Conservation (phyloP, 2,797 vertebrate species). For the Phoebastria nigripes region DNA sequence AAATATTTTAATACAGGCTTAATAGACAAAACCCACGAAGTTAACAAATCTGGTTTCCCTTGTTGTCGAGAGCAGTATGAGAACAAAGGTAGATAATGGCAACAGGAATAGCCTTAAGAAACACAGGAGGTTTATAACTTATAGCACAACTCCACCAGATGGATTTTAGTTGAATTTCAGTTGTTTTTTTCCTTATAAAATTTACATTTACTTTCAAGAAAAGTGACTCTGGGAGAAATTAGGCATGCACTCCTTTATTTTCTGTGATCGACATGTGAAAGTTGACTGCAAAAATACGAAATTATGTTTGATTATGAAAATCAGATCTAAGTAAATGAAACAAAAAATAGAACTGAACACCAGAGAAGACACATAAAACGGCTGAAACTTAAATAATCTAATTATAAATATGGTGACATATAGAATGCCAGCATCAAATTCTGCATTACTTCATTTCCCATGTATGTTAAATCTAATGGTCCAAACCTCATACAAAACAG, state of each 20-base stretch:
- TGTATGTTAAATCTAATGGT: neutral
- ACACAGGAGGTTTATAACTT: slow-evolving; percentile 61
- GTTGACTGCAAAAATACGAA: neutral
- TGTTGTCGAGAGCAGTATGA: neutral
- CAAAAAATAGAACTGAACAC: neutral
- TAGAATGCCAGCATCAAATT: neutral
- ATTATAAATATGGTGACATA: neutral
- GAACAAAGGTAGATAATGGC: neutral
- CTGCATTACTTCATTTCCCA: neutral
- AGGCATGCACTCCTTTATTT: neutral
- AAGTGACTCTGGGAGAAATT: neutral
- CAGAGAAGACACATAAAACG: neutral
- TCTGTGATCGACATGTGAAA: neutral
- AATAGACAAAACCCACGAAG: neutral
- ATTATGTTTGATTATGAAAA: neutral
- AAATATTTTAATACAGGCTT: neutral
- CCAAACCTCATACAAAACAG: neutral
- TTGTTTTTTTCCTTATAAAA: neutral
- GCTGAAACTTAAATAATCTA: neutral
- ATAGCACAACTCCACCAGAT: slow-evolving; percentile 76
- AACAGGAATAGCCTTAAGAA: slow-evolving; percentile 3
- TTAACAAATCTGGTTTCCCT: neutral
- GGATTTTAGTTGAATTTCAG: slow-evolving; percentile 77
- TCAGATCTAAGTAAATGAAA: neutral
- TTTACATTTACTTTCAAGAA: neutral